phyloP scores from a whole-genome alignment of 2,113 vertebrate genomes.

The Probosciger aterrimus region DNA sequence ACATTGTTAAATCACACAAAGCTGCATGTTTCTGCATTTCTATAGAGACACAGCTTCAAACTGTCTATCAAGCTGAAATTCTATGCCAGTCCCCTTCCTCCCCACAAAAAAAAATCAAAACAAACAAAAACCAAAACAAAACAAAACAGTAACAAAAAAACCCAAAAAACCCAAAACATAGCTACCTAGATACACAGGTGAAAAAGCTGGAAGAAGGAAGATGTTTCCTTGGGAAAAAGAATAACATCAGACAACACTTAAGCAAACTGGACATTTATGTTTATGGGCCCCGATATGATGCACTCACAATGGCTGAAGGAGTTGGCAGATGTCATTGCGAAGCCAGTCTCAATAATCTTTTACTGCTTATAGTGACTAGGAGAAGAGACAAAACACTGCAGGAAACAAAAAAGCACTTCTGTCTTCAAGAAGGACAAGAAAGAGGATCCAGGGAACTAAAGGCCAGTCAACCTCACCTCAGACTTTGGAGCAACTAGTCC shows the following conservation, averaged over 20 bases:
- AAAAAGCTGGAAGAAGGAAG: neutral
- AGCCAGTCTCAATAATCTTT: neutral
- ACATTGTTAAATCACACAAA: neutral
- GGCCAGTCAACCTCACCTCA: neutral
- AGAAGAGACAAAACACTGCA: neutral
- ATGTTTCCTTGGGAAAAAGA: neutral
- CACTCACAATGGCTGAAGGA: neutral
- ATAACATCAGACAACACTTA: neutral
- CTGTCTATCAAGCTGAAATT: neutral
- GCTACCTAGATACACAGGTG: neutral
- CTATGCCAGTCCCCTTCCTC: accelerated
- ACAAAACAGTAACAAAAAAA: neutral
- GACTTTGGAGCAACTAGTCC: neutral
- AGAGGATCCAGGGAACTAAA: neutral
- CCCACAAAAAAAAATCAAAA: neutral
- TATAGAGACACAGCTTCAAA: neutral
- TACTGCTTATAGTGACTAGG: neutral
- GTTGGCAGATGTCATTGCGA: accelerated
- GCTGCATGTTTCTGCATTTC: neutral
- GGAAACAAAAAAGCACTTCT: neutral
- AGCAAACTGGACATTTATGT: neutral
- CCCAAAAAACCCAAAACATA: accelerated
- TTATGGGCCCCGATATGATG: accelerated
- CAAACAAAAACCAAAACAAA: neutral
- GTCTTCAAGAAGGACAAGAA: neutral